These are phyloP conservation scores for Prenolepis imparis DNA, from an alignment of 2,888 invertebrate species.

Conservation along the genomic window DNA sequence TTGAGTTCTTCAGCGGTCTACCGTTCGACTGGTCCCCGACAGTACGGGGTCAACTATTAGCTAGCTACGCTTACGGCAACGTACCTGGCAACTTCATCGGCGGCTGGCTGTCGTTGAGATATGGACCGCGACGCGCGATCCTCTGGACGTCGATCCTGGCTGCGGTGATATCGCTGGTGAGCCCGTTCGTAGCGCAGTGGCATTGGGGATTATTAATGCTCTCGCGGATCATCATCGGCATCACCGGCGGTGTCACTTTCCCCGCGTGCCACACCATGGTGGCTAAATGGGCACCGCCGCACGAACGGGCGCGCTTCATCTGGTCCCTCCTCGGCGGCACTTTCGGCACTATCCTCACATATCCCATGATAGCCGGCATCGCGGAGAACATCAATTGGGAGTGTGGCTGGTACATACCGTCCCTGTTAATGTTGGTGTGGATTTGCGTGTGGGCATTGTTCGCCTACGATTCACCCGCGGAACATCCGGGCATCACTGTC, in stretches of 20 bases:
- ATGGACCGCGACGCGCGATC: conserved; percentile 77
- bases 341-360: conserved; percentile 91
- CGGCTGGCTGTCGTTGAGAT: conserved; percentile 78
- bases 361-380: conserved; percentile 90
- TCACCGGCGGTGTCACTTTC: conserved; percentile 88
- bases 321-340: conserved; percentile 92
- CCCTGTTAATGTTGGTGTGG: conserved; percentile 88
- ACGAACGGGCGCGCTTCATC: conserved; percentile 92
- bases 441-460: conserved; percentile 89
- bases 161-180: conserved; percentile 73
- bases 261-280: conserved; percentile 90
- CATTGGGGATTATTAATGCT: conserved; percentile 76
- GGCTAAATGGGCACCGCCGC: conserved; percentile 91
- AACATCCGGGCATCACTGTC: conserved; percentile 89
- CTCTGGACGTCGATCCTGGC: conserved; percentile 81
- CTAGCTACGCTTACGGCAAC: conserved; percentile 81
- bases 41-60: conserved; percentile 80
- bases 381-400: conserved; percentile 90
- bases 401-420: conserved; percentile 90
- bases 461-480: conserved; percentile 89
- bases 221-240: conserved; percentile 78
- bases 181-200: conserved; percentile 78
- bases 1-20: conserved; percentile 67
- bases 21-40: conserved; percentile 78
- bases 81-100: conserved; percentile 82